phyloP scores from a whole-genome alignment of 2,113 vertebrate species.

The Bostrychus sinensis region DNA sequence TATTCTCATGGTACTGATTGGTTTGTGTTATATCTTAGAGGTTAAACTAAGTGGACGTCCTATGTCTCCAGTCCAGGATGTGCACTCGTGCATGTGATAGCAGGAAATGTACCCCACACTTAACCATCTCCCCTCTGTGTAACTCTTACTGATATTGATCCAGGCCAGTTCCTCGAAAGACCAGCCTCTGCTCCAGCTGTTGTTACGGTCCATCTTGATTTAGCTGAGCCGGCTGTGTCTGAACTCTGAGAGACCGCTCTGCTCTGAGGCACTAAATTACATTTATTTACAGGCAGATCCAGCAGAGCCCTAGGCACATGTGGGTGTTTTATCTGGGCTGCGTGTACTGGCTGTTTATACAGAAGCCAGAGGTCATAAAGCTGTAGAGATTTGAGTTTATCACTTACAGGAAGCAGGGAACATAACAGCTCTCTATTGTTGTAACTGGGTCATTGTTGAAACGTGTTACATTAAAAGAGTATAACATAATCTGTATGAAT shows the following conservation, averaged over 20 bases:
- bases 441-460: background rate
- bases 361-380: constrained; percentile 4
- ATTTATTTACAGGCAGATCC: constrained; percentile 54
- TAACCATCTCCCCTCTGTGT: constrained; percentile 22
- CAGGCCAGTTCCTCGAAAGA: constrained; percentile 47
- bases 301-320: constrained; percentile 4
- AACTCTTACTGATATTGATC: constrained; percentile 37
- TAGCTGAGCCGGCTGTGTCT: constrained; percentile 39
- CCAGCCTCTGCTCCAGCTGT: constrained; percentile 41
- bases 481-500: no score
- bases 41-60: background rate
- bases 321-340: constrained; percentile 34
- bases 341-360: constrained; percentile 6
- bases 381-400: constrained; percentile 2
- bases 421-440: background rate
- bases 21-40: background rate
- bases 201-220: constrained; percentile 56
- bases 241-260: constrained; percentile 38
- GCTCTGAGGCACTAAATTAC: constrained; percentile 62
- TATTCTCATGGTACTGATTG: background rate
- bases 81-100: constrained; percentile 17
- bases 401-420: background rate
- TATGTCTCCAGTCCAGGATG: background rate
- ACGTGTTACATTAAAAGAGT: background rate
- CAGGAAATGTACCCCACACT: constrained; percentile 20